Conservation (phyloP, 2,888 invertebrate genomes). For the Helicoverpa assulta region DNA sequence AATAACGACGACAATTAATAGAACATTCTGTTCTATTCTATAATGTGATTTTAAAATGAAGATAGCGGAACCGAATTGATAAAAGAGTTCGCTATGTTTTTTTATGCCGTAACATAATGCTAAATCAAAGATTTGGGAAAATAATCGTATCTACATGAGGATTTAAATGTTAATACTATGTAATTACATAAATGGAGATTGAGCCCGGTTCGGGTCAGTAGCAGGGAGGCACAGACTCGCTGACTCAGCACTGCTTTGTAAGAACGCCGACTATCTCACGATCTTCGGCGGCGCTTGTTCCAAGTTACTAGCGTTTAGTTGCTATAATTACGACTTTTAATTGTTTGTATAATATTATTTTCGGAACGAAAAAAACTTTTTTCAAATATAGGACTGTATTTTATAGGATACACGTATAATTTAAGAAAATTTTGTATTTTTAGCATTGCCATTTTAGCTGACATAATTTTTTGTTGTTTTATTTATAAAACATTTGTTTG, state of each 20-base stretch:
- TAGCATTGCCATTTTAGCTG: too few species aligned
- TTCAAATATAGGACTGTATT: too few species aligned
- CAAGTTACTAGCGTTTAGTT: conserved; percentile 49
- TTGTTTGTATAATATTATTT: too few species aligned
- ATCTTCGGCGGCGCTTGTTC: conserved; percentile 25
- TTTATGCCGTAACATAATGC: conserved; percentile 20
- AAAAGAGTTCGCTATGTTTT: conserved; percentile 13
- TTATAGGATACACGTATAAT: too few species aligned
- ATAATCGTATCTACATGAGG: conserved; percentile 12
- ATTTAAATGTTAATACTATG: conserved; percentile 35
- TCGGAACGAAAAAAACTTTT: too few species aligned
- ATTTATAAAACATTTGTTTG: background rate
- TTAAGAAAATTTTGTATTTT: too few species aligned
- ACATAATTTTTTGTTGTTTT: too few species aligned
- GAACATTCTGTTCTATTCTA: conserved; percentile 22
- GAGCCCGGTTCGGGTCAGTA: conserved; percentile 56
- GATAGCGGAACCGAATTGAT: conserved; percentile 27
- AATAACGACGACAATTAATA: conserved; percentile 11
- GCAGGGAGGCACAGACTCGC: conserved; percentile 67
- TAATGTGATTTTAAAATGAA: conserved; percentile 23
- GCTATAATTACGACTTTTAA: background rate
- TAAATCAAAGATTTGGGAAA: background rate
- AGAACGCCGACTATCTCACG: conserved; percentile 81
- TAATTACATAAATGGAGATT: conserved; percentile 35
- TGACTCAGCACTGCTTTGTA: conserved; percentile 82